Base-by-base conservation (phyloP, 2,888 invertebrate species). In the Tenodera sinensis region DNA sequence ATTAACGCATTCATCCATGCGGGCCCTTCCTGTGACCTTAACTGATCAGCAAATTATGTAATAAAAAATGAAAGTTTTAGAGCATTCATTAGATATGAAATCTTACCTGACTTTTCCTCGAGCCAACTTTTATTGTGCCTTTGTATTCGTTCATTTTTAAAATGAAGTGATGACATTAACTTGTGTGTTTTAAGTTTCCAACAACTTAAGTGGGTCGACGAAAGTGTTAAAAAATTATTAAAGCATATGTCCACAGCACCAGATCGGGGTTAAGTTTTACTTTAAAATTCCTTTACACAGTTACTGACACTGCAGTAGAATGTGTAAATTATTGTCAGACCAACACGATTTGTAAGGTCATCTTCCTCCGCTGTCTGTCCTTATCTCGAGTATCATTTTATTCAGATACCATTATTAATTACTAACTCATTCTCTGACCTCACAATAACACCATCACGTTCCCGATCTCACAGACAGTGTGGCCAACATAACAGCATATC, bases 61-160 rank as follows among this genome's bases (percentile, higher is more conserved):
- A 83, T 1, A 28, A 34, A 28, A 84, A 30, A 30, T 84, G 84
- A 84, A 84, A 84, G 84, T 84, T 12, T 42, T 15, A 28, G 28
- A 15, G 30, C 86, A 88, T 81, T 85, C 83, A 54, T 85, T 83
- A 86, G 84, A 34, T 34, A 83, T 7, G 25, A 89, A 28, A 20
- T 93, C 94, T 94, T 93, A 97, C 97, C 95, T 97, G 96, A 92
- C 97, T 97, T 94, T 97, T 97, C 91, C 97, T 95, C 85, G 97
- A 97, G 89, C 97, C 97, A 90, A 97, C 97, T 91, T 95, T 95
- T 91, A 97, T 96, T 91, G 95, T 94, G 93, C 94, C 94, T 90
- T 93, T 93, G 15, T 92, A 82, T 89, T 91, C 92, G 8, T 81
- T 87, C 83, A 83, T 83, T 25, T 83, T 34, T 71, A 27, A 28